Percentiles rank a stretch among this genome's conserved stretches.
phyloP scores from a whole-genome alignment of 2,888 invertebrate species.

The Orthosia gracilis region DNA sequence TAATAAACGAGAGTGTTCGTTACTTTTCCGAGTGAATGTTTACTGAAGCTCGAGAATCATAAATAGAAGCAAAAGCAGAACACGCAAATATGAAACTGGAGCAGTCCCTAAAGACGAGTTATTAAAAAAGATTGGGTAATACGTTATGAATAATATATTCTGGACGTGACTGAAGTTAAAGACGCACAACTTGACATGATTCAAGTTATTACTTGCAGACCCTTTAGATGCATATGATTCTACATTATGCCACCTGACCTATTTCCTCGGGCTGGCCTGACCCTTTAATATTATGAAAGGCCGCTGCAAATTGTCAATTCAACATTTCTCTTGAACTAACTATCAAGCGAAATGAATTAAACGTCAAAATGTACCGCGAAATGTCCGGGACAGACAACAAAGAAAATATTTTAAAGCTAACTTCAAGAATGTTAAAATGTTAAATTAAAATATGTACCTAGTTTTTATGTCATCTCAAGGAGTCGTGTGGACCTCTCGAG shows the following conservation, averaged over 20 bases:
- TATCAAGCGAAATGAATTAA: constrained; percentile 34
- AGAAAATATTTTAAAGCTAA: constrained; percentile 15
- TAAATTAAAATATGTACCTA: constrained; percentile 20
- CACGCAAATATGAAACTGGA: constrained; percentile 10
- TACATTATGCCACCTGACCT: constrained; percentile 51
- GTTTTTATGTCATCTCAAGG: constrained; percentile 12
- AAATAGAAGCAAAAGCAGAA: constrained; percentile 18
- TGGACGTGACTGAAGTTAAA: constrained; percentile 32
- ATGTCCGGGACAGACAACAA: constrained; percentile 18
- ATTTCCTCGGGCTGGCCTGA: constrained; percentile 40
- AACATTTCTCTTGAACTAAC: constrained; percentile 46
- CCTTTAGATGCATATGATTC: constrained; percentile 29
- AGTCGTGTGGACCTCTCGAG: constrained; percentile 18
- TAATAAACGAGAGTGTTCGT: constrained; percentile 11
- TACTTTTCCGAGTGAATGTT: neutral
- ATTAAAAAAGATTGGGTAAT: constrained; percentile 38
- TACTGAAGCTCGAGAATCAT: neutral
- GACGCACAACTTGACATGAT: constrained; percentile 14
- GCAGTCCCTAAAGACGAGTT: constrained; percentile 15
- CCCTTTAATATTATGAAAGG: constrained; percentile 54
- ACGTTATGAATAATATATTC: constrained; percentile 6
- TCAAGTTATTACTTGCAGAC: constrained; percentile 39
- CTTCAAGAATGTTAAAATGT: constrained; percentile 9
- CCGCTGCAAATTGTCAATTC: constrained; percentile 48
- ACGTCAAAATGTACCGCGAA: constrained; percentile 8